phyloP scores from a whole-genome alignment of 1,140 invertebrate species.

The Alviniconcha marisindica region DNA sequence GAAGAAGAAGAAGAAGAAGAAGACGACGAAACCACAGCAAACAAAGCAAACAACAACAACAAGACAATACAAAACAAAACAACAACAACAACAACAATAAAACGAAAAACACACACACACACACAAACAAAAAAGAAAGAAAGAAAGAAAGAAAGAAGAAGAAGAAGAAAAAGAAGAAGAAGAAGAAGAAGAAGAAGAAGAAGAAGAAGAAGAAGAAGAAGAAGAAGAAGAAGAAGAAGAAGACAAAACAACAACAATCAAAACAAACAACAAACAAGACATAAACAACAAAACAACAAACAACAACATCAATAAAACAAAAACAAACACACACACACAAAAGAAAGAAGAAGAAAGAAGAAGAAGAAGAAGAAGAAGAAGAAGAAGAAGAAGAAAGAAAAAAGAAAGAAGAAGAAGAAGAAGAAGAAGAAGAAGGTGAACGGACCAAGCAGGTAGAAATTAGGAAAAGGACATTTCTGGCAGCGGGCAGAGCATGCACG shows the following conservation, averaged over 20 bases:
- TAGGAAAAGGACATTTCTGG: too few relatives aligned
- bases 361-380: not conserved
- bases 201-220: not conserved
- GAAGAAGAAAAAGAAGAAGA: slow-evolving; percentile 1
- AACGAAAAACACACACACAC: too few relatives aligned
- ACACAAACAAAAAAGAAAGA: not conserved
- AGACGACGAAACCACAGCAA: too few relatives aligned
- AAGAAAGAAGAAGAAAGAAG: not conserved
- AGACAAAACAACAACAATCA: not conserved
- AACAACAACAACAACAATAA: too few relatives aligned
- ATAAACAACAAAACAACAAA: not conserved
- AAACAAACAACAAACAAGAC: not conserved
- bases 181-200: not conserved
- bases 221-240: slow-evolving; percentile 7
- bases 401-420: too few relatives aligned
- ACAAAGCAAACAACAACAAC: too few relatives aligned
- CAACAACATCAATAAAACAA: not conserved
- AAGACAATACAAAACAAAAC: too few relatives aligned
- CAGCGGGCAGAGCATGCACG: too few relatives aligned
- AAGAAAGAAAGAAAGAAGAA: not conserved
- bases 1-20: not conserved
- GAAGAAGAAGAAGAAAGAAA: too few relatives aligned
- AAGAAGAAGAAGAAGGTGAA: too few relatives aligned
- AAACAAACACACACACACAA: not conserved
- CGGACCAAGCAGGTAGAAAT: too few relatives aligned